Conservation (phyloP, 2,113 vertebrate species). For the Typhlomys cinereus region DNA sequence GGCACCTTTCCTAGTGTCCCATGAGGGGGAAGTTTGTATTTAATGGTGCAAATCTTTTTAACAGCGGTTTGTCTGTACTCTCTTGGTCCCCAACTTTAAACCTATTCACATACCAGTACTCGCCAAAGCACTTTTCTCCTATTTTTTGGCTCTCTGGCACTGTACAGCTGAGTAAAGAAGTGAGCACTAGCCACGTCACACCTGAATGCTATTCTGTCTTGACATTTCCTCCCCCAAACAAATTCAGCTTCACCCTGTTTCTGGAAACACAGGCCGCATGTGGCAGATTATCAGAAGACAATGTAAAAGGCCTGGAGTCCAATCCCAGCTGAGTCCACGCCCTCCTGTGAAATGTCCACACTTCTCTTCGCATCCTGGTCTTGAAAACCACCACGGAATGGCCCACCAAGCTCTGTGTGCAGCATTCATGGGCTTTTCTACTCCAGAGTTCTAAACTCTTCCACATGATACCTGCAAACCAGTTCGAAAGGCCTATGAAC, state of each 20-base stretch:
- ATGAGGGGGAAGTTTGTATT: not conserved
- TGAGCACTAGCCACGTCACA: not conserved
- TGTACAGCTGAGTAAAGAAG: not conserved
- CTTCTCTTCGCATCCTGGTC: not conserved
- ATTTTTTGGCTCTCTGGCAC: not conserved
- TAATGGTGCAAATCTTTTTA: not conserved
- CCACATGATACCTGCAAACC: not conserved
- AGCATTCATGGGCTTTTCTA: not conserved
- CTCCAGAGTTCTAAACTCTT: not conserved
- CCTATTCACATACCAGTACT: too few relatives aligned
- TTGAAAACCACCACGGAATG: not conserved
- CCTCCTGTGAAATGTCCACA: not conserved
- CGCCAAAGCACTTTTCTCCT: too few relatives aligned
- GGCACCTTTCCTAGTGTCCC: not conserved
- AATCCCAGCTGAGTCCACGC: not conserved
- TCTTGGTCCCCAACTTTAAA: not conserved
- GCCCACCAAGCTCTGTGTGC: not conserved
- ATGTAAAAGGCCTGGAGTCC: not conserved
- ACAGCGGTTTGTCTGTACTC: not conserved
- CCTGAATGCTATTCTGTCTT: not conserved
- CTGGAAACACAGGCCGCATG: not conserved
- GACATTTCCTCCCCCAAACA: not conserved
- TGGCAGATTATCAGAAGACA: not conserved
- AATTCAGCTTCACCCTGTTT: not conserved
- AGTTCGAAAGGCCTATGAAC: not conserved